Evolutionary conservation across 2,797 vertebrate species (phyloP).

Genomic region (Rhabdomys pumilio): DNA sequence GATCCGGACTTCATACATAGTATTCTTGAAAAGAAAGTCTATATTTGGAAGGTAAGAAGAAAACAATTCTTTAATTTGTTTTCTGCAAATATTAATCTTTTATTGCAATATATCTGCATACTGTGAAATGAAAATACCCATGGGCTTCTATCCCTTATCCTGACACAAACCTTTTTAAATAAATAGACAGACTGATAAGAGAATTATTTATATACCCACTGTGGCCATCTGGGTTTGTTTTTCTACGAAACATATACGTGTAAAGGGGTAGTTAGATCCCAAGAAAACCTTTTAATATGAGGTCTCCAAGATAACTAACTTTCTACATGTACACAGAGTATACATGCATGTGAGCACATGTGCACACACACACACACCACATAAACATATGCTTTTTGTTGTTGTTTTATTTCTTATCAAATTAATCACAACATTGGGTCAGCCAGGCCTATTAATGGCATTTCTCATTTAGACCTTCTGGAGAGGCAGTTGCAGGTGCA

Average conservation of each 20-base stretch:
- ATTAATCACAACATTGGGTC: constrained; percentile 95
- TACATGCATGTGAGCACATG: not conserved
- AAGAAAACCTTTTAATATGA: constrained; percentile 60
- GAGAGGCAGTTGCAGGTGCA: constrained; percentile 93
- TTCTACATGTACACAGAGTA: constrained; percentile 1
- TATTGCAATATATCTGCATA: not conserved
- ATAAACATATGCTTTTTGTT: constrained; percentile 12
- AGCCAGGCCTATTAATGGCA: constrained; percentile 94
- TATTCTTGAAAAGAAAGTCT: constrained; percentile 48
- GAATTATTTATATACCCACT: not conserved
- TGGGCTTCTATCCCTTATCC: not conserved
- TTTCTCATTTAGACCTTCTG: constrained; percentile 91
- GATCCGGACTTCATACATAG: not conserved
- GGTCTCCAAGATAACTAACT: constrained; percentile 75
- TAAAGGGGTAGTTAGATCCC: not conserved
- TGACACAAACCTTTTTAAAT: not conserved
- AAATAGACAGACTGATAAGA: not conserved
- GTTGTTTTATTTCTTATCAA: constrained; percentile 90
- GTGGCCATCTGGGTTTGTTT: not conserved
- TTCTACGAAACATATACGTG: not conserved
- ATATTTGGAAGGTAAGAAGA: not conserved
- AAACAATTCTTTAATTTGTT: not conserved
- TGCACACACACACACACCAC: not conserved
- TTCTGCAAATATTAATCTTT: constrained; percentile 42
- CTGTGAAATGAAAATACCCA: not conserved